Conservation (phyloP, 1,140 invertebrate species). For the Atta texana region DNA sequence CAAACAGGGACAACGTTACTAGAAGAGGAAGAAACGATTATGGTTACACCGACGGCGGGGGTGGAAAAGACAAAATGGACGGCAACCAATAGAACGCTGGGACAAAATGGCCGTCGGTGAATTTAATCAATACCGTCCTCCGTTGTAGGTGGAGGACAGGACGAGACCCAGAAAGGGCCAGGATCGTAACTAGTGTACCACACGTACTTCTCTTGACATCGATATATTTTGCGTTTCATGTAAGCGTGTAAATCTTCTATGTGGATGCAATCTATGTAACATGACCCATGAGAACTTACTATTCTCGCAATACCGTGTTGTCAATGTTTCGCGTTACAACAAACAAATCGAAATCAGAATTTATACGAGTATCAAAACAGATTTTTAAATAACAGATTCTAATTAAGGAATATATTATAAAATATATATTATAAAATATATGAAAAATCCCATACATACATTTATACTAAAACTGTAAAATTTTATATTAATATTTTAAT, state of each 20-base stretch:
- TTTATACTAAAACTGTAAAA: background rate
- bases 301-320: background rate
- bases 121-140: constrained; percentile 85
- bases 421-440: background rate
- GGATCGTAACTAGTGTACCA: constrained; percentile 77
- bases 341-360: background rate
- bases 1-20: constrained; percentile 13
- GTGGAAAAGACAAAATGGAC: constrained; percentile 84
- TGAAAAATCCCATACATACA: background rate
- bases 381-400: background rate
- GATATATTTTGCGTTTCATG: constrained; percentile 52
- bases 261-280: constrained; percentile 4
- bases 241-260: constrained; percentile 21
- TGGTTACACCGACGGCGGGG: constrained; percentile 20
- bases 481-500: background rate
- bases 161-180: constrained; percentile 71
- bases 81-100: constrained; percentile 81
- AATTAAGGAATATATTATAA: background rate
- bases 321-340: background rate
- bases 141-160: constrained; percentile 75
- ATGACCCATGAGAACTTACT: constrained; percentile 7
- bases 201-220: constrained; percentile 60
- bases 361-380: background rate
- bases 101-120: constrained; percentile 84
- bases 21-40: constrained; percentile 62